These are phyloP conservation scores for Saccopteryx bilineata DNA, from an alignment of 2,113 vertebrate species.

Conservation along the genomic window DNA sequence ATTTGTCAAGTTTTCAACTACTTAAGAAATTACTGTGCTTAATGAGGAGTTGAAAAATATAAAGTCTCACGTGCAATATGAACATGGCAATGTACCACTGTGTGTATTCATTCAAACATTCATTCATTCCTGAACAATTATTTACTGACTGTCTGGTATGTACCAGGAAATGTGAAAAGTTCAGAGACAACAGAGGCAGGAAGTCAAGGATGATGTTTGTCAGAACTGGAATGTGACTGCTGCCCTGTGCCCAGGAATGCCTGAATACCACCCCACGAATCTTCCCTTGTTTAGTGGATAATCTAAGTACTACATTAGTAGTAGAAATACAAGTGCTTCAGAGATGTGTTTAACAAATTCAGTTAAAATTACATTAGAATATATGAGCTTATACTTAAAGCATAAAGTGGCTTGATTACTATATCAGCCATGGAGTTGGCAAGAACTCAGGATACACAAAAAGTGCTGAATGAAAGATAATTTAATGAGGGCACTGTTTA, in stretches of 20 bases:
- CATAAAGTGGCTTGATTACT: neutral
- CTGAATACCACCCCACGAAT: neutral
- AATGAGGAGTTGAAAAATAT: neutral
- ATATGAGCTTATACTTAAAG: neutral
- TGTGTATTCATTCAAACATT: neutral
- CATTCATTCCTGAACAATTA: neutral
- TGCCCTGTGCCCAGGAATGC: neutral
- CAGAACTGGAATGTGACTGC: neutral
- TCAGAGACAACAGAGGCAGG: neutral
- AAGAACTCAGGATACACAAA: neutral
- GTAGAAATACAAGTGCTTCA: neutral
- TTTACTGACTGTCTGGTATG: neutral
- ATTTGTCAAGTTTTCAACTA: slow-evolving; percentile 12
- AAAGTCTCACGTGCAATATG: neutral
- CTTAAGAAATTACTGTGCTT: neutral
- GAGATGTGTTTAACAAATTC: neutral
- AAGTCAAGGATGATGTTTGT: neutral
- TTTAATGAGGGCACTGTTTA: neutral
- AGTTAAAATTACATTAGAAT: neutral
- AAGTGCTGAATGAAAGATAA: neutral
- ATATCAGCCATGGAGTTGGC: neutral
- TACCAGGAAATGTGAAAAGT: neutral
- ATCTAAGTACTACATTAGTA: neutral
- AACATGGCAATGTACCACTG: neutral
- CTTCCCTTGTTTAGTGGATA: neutral